Evolutionary conservation across 1,140 invertebrate species (phyloP).

Genomic region (Papilio xuthus): DNA sequence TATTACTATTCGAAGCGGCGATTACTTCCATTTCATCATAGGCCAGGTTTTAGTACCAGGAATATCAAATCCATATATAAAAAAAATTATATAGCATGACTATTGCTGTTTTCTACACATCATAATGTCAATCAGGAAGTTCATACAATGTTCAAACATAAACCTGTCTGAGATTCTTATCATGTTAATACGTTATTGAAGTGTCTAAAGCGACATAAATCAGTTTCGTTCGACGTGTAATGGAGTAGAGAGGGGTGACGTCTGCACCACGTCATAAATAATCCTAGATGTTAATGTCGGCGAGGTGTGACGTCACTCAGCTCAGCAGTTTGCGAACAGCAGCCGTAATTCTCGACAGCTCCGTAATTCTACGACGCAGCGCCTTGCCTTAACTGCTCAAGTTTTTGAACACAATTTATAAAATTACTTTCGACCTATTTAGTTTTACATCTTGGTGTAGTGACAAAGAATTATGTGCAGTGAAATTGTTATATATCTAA

Average conservation of each 20-base stretch:
- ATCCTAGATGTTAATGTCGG: neutral
- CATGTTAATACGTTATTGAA: neutral
- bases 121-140: too few relatives aligned
- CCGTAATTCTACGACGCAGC: neutral
- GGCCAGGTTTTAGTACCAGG: too few relatives aligned
- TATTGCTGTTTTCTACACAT: too few relatives aligned
- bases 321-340: slow-evolving; percentile 14
- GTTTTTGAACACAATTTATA: neutral
- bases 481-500: too few relatives aligned
- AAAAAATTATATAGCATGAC: too few relatives aligned
- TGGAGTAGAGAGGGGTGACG: neutral
- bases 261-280: neutral
- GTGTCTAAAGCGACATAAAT: neutral
- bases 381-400: neutral
- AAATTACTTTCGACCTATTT: neutral
- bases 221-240: neutral
- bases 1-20: too few relatives aligned
- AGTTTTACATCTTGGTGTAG: neutral
- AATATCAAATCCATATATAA: too few relatives aligned
- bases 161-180: slow-evolving; percentile 1
- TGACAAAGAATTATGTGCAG: too few relatives aligned
- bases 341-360: neutral
- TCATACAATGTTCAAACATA: neutral
- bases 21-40: too few relatives aligned
- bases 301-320: neutral